Evolutionary conservation across 2,797 vertebrate species (phyloP), one percentile per base, ranked within the genome.

Genomic region (Netta rufina): DNA sequence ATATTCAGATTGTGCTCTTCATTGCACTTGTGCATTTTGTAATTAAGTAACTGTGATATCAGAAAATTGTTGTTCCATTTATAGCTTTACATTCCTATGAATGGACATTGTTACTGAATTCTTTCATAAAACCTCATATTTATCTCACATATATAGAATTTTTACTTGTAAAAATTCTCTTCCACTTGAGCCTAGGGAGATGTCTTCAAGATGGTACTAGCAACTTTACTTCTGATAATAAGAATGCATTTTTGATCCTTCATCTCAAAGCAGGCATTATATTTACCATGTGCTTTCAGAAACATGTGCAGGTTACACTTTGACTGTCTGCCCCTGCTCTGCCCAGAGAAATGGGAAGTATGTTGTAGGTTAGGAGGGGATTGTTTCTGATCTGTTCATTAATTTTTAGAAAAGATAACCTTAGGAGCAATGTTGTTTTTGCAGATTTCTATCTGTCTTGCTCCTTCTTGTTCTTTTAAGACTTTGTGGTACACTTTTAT

Each of bases 41-140:
- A 87, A 92, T 90, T 92, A 96, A 93, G 78, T 84, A 92, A 76
- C 38, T 78, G 20, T 71, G 57, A 17, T 85, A 79, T 83, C 66
- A 85, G 82, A 85, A 93, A 94, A 90, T n/a, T 43, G 7, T 36
- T 65, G 49, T 33, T 87, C n/a, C n/a, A 8, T 76, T 92, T 94
- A 53, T 43, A 77, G 38, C 49, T 87, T 82, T 61, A 57, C 20
- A 15, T 74, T 86, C 30, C 54, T 2, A 1, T 54, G 64, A 89
- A 76, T 53, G 54, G 57, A 62, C 56, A 80, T 92, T 84, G 10
- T 79, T 87, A 64, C 56, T 64, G 41, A 79, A 47, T 64, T 61
- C 3, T 73, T 91, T 51, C 61, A 43, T 78, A 9, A 86, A 54
- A 8, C 47, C 49, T 70, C 86, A 5, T 19, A 27, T 43, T 86